A percentile compares a stretch with the other conserved stretches of the same genome.
phyloP scores from a whole-genome alignment of 2,888 invertebrate genomes.

The Hypselothyrea guttata region DNA sequence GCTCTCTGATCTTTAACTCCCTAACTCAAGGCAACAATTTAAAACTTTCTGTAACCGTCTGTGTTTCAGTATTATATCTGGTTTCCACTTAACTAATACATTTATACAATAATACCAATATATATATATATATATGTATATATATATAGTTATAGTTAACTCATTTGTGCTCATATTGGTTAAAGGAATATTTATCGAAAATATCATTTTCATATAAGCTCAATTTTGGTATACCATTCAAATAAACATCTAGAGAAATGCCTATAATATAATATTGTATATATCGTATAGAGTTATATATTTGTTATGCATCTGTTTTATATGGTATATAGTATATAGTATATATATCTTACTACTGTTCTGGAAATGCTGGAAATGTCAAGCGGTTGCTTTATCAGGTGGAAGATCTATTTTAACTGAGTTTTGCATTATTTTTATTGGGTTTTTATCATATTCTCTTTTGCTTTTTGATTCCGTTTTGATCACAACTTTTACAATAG shows the following conservation, averaged over 20 bases:
- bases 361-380: background rate
- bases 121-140: constrained; percentile 10
- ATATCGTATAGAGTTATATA: constrained; percentile 3
- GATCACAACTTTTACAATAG: no score
- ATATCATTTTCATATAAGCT: constrained; percentile 25
- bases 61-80: no score
- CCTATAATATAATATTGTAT: background rate
- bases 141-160: constrained; percentile 42
- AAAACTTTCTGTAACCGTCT: constrained; percentile 33
- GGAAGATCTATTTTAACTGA: no score
- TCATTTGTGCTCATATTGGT: constrained; percentile 45
- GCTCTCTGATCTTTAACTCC: constrained; percentile 32
- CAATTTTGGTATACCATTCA: constrained; percentile 17
- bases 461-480: background rate
- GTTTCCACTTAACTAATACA: constrained; percentile 48
- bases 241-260: background rate
- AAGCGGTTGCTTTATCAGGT: no score
- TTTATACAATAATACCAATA: constrained; percentile 17
- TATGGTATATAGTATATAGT: no score
- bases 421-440: no score
- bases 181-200: constrained; percentile 14
- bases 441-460: background rate
- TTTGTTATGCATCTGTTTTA: no score
- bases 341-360: background rate
- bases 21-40: constrained; percentile 50